Evolutionary conservation across 2,888 invertebrate genomes (phyloP).

Genomic region (Heliconius hortense): DNA sequence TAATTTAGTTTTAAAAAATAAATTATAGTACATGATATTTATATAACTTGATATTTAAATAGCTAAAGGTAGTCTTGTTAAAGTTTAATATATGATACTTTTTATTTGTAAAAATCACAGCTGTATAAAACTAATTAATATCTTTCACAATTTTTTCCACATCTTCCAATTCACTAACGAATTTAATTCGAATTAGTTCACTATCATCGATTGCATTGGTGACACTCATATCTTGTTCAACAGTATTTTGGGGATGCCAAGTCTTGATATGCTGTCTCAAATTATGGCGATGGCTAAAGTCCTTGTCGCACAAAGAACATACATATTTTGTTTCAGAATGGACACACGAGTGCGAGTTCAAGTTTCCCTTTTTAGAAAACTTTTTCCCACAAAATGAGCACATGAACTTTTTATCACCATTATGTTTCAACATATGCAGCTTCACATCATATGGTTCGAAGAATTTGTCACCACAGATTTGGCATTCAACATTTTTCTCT

Average conservation of each 20-base stretch:
- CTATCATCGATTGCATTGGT: constrained; percentile 53
- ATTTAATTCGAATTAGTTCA: constrained; percentile 60
- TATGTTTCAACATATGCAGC: constrained; percentile 79
- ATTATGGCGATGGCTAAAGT: constrained; percentile 73
- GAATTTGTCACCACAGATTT: constrained; percentile 72
- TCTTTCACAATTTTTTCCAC: constrained; percentile 49
- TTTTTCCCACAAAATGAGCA: constrained; percentile 83
- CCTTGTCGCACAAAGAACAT: constrained; percentile 79
- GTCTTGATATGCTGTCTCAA: constrained; percentile 62
- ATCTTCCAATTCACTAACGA: constrained; percentile 56
- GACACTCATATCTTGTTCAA: constrained; percentile 39
- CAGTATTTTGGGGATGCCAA: constrained; percentile 52
- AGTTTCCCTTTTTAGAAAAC: constrained; percentile 82
- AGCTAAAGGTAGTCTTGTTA: not conserved
- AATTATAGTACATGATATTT: constrained; percentile 5
- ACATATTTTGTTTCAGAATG: constrained; percentile 79
- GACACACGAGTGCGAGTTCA: constrained; percentile 81
- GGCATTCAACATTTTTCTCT: constrained; percentile 74
- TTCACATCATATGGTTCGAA: constrained; percentile 73
- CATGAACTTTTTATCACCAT: constrained; percentile 79
- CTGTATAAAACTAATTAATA: not conserved
- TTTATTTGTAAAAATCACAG: not conserved
- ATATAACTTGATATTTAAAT: not conserved
- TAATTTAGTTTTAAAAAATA: constrained; percentile 1
- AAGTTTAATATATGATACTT: not conserved